Conservation (phyloP, 2,888 invertebrate species). For the Cybosia mesomella region DNA sequence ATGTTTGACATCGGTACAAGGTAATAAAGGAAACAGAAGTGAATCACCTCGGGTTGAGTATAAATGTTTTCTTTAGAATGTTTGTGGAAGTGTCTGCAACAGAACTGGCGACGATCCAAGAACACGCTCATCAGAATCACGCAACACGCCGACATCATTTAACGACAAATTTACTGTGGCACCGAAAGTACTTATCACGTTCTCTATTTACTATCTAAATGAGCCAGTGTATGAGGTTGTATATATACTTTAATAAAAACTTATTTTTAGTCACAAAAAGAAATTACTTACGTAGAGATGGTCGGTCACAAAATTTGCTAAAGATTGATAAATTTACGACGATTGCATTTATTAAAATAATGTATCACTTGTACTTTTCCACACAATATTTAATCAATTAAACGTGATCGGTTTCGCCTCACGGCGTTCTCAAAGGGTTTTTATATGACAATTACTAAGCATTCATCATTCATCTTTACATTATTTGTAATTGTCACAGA, state of each 20-base stretch:
- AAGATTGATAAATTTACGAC: not conserved
- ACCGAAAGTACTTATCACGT: constrained; percentile 58
- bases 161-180: constrained; percentile 72
- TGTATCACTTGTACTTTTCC: too few relatives aligned
- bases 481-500: not conserved
- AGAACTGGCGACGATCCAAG: constrained; percentile 72
- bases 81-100: constrained; percentile 65
- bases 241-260: not conserved
- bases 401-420: too few relatives aligned
- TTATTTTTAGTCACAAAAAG: not conserved
- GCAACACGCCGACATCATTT: constrained; percentile 74
- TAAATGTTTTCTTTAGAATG: constrained; percentile 66
- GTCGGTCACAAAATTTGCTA: not conserved
- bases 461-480: not conserved
- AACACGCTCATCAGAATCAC: constrained; percentile 72
- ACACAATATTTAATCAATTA: too few relatives aligned
- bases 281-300: not conserved
- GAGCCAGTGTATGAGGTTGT: constrained; percentile 30
- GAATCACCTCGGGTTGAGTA: constrained; percentile 60
- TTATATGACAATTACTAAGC: too few relatives aligned
- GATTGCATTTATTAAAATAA: too few relatives aligned
- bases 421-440: too few relatives aligned
- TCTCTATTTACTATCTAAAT: constrained; percentile 56
- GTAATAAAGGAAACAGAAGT: constrained; percentile 61
- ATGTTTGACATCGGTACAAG: constrained; percentile 60